Evolutionary conservation across 2,888 invertebrate genomes (phyloP).

Genomic region (Cheilosia vernalis): DNA sequence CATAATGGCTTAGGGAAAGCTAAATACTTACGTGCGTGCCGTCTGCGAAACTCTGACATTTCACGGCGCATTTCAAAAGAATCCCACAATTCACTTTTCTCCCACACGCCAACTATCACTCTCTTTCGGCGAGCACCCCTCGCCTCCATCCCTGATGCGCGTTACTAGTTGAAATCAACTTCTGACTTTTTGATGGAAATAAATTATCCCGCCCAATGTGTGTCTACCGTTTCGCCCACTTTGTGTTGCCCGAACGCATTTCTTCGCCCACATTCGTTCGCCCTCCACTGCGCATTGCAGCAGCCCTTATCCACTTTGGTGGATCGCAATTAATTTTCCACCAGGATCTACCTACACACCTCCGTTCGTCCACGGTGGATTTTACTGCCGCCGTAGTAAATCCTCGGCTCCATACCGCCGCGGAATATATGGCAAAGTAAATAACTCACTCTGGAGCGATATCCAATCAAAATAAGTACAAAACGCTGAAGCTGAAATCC

Average conservation of each 20-base stretch:
- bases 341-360: conserved; percentile 58
- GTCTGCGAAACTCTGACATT: too few species aligned
- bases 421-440: conserved; percentile 27
- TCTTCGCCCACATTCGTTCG: conserved; percentile 49
- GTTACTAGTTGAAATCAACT: conserved; percentile 42
- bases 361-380: not conserved
- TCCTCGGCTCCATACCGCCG: not conserved
- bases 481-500: conserved; percentile 16
- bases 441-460: conserved; percentile 52
- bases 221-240: conserved; percentile 64
- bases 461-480: conserved; percentile 42
- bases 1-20: conserved; percentile 11
- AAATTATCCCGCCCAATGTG: conserved; percentile 63
- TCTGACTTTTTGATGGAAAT: conserved; percentile 65
- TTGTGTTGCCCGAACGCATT: conserved; percentile 31
- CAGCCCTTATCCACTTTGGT: conserved; percentile 56
- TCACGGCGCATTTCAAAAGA: not conserved
- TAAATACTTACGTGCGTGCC: not conserved
- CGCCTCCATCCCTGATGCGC: conserved; percentile 9
- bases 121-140: not conserved
- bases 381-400: conserved; percentile 10
- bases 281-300: not conserved
- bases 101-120: not conserved
- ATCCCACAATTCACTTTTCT: not conserved
- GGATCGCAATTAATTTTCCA: conserved; percentile 67